Evolutionary conservation across 1,140 invertebrate genomes (phyloP).

Genomic region (Bombus haemorrhoidalis): DNA sequence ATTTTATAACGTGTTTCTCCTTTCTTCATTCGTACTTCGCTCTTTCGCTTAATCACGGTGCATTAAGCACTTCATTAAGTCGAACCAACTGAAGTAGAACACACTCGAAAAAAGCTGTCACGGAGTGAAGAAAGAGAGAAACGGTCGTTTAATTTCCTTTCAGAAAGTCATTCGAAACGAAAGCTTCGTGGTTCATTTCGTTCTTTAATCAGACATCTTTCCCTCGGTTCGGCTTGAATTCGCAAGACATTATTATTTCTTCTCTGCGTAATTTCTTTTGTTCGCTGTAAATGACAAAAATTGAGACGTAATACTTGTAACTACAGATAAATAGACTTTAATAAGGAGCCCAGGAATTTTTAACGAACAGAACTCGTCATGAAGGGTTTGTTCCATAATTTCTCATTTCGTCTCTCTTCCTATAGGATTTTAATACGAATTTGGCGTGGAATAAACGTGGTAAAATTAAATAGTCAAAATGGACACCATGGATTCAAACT

Average conservation of each 20-base stretch:
- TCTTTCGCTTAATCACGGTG: constrained; percentile 30
- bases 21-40: not conserved
- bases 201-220: constrained; percentile 11
- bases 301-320: not conserved
- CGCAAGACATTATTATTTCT: not conserved
- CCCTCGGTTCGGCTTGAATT: not conserved
- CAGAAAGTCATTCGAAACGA: constrained; percentile 21
- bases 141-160: constrained; percentile 33
- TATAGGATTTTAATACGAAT: not conserved
- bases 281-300: not conserved
- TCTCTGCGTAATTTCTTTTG: not conserved
- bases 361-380: not conserved
- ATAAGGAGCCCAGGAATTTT: not conserved
- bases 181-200: constrained; percentile 21
- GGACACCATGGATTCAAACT: no score
- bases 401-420: not conserved
- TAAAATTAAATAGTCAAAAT: no score
- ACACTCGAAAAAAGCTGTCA: constrained; percentile 17
- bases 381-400: not conserved
- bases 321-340: not conserved
- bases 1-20: not conserved
- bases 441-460: no score
- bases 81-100: constrained; percentile 21
- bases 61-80: constrained; percentile 45
- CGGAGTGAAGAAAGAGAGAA: constrained; percentile 21